phyloP scores from a whole-genome alignment of 2,797 vertebrate genomes.

The Spizella passerina region DNA sequence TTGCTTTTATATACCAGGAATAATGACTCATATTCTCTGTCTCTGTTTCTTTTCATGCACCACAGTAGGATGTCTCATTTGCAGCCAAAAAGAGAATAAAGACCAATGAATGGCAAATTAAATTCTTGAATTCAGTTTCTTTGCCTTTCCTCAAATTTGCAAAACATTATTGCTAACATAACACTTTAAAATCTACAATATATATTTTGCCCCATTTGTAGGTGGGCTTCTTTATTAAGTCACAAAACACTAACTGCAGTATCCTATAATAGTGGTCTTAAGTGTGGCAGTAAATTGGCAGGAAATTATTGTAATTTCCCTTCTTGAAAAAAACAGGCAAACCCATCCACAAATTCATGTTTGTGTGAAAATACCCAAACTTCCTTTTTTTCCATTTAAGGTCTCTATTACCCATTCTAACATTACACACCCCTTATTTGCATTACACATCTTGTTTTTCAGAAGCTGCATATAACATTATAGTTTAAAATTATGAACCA shows the following conservation, averaged over 20 bases:
- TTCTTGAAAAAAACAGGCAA: background rate
- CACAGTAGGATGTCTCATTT: background rate
- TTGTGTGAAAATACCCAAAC: background rate
- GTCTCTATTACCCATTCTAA: background rate
- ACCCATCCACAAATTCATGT: background rate
- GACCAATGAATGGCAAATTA: background rate
- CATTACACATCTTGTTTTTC: background rate
- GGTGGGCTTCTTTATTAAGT: conserved; percentile 13
- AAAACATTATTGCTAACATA: background rate
- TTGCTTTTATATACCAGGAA: background rate
- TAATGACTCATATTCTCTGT: background rate
- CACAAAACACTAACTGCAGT: background rate
- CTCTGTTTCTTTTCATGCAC: background rate
- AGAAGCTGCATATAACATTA: background rate
- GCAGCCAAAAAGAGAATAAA: background rate
- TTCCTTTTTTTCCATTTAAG: background rate
- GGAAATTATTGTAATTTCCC: conserved; percentile 36
- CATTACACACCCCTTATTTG: background rate
- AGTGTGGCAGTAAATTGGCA: background rate
- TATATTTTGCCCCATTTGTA: background rate
- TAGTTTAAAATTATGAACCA: background rate
- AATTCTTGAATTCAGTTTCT: background rate
- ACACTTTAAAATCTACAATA: background rate
- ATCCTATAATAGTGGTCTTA: background rate
- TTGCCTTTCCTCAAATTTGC: background rate